A percentile compares a stretch with the other conserved stretches of the same genome.
These are phyloP conservation scores for Sarotherodon lohbergeri DNA, from an alignment of 2,113 vertebrate genomes.

Conservation along the genomic window DNA sequence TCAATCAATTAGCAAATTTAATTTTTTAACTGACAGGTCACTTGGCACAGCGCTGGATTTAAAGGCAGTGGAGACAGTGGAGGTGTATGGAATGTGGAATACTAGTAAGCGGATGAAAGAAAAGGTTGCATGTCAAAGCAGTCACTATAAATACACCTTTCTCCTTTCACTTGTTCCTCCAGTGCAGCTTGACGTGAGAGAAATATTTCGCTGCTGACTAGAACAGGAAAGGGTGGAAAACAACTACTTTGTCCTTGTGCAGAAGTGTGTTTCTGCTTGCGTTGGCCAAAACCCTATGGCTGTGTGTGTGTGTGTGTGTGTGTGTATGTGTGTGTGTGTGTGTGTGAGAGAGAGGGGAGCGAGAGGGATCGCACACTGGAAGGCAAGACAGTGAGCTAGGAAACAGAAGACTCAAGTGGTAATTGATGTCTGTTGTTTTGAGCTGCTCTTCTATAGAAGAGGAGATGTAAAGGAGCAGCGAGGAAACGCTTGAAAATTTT, in stretches of 20 bases:
- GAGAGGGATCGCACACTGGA: conserved; percentile 2
- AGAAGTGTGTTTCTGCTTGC: conserved; percentile 54
- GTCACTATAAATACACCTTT: conserved; percentile 36
- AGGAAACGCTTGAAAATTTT: background rate
- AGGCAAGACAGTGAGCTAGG: background rate
- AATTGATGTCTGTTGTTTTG: conserved; percentile 50
- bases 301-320: background rate
- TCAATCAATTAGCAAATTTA: background rate
- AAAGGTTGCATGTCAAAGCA: conserved; percentile 31
- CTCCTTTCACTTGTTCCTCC: conserved; percentile 20
- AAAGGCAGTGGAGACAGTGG: background rate
- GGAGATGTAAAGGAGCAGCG: background rate
- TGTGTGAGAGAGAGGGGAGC: background rate
- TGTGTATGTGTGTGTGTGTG: background rate
- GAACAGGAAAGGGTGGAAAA: conserved; percentile 43
- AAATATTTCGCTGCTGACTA: conserved; percentile 49
- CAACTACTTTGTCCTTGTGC: conserved; percentile 58
- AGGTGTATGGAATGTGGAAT: background rate
- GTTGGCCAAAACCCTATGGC: conserved; percentile 45
- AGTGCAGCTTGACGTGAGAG: conserved; percentile 32
- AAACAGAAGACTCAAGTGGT: conserved; percentile 17
- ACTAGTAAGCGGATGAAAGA: background rate
- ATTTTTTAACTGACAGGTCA: background rate
- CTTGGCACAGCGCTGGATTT: background rate
- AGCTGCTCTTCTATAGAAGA: background rate